Conservation (phyloP, 2,888 invertebrate species). For the Alentia gelatinosa region DNA sequence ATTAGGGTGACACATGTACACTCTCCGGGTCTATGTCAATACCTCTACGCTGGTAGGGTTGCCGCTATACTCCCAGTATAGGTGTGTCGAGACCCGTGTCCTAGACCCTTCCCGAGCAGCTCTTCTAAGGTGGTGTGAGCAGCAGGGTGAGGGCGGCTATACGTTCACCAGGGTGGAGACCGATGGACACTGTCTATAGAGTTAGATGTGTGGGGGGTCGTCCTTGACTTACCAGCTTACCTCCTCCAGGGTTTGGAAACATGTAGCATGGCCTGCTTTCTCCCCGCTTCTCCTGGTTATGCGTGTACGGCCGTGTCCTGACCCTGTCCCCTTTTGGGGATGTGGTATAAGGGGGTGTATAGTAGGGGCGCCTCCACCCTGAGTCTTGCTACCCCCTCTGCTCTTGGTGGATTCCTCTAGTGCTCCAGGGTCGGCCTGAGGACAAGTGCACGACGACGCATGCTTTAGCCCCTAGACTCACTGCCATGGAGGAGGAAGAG, state of each 20-base stretch:
- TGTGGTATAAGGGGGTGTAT: not conserved
- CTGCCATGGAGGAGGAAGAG: not conserved
- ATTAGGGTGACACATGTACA: no score
- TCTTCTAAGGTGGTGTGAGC: no score
- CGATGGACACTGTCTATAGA: no score
- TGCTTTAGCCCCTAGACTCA: not conserved
- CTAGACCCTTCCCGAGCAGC: no score
- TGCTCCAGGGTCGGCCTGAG: slow-evolving; percentile 4
- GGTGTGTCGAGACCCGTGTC: no score
- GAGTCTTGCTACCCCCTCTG: not conserved
- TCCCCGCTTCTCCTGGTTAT: no score
- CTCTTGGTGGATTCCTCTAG: not conserved
- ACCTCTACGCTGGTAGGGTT: no score
- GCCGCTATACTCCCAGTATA: no score
- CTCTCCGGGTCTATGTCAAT: no score
- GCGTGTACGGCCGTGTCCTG: not conserved
- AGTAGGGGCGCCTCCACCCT: not conserved
- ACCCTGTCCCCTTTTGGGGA: not conserved
- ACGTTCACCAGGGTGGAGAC: no score
- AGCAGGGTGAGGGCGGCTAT: no score
- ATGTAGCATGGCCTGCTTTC: not conserved
- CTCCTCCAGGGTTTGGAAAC: not conserved
- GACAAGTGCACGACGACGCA: not conserved
- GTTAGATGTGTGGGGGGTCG: no score
- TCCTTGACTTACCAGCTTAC: not conserved